Base-by-base conservation (phyloP, 2,888 invertebrate species). In the Pardosa pseudoannulata region DNA sequence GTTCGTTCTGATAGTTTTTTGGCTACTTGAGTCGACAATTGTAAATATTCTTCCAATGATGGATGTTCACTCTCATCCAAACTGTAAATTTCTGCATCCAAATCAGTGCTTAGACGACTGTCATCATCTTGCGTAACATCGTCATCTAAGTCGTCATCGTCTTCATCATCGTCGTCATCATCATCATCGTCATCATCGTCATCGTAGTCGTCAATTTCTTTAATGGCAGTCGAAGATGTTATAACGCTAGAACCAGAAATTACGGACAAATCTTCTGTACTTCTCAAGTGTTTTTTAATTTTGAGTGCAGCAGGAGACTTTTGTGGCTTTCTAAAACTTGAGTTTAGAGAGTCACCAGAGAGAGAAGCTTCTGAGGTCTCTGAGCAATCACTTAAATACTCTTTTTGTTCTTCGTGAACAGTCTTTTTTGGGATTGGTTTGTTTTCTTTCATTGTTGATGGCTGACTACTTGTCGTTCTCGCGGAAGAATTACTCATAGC, bases 1-100 rank as follows among this genome's bases (percentile, higher is more conserved):
- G 79, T 78, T n/a, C 87, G 27, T 64, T 88, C 88, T 7, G 88
- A 88, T 19, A 88, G 39, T 62, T 88, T 88, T 46, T 86, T 86
- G 3, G 88, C 88, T 2, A 88, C 86, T 31, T 83, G 86, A 56
- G 79, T 41, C 2, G 88, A 88, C 7, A 88, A 36, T 28, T 88
- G 86, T 5, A 88, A 46, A 27, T 88, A 88, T 70, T 88, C 88
- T 46, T 88, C 88, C 27, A 87, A 50, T 9, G 88, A 88, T 1
- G 88, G 88, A 31, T 88, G 81, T n/a, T 88, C 88, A 29, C 86
- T 80, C 16, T 87, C 87, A 50, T 80, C 80, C 2, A 86, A 39
- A 39, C 80, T 80, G 19, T 72, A 79, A 28, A 73, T 79, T 56
- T 87, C 79, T 7, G 32, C 68, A 50, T 87, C 87, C 16, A 87